A percentile compares a stretch with the other conserved stretches of the same genome.
Conservation (phyloP, 1,140 invertebrate species). For the Homalodisca vitripennis region DNA sequence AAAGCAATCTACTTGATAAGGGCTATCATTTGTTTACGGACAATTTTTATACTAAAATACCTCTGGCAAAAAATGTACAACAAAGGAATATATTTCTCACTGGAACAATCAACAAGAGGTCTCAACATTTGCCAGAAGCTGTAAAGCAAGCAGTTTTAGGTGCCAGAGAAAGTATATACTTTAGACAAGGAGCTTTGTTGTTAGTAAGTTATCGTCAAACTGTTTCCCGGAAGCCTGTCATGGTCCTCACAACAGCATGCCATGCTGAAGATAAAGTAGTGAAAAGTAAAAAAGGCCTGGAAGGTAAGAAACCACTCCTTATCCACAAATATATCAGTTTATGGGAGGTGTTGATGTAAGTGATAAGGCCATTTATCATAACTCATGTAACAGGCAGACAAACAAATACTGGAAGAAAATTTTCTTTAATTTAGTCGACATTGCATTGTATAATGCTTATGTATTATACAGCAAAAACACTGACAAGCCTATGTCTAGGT, state of each 20-base stretch:
- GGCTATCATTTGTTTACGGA: conserved; percentile 4
- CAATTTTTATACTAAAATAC: conserved; percentile 11
- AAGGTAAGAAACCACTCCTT: conserved; percentile 19
- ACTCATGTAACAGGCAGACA: not conserved
- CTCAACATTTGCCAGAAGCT: not conserved
- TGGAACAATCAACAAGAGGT: conserved; percentile 8
- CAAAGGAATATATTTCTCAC: not conserved
- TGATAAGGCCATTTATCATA: conserved; percentile 25
- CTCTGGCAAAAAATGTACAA: not conserved
- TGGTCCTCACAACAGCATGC: not conserved
- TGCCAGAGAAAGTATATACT: not conserved
- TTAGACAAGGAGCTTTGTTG: not conserved
- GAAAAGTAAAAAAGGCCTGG: conserved; percentile 10
- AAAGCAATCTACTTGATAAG: not conserved
- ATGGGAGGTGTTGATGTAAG: conserved; percentile 22
- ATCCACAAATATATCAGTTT: conserved; percentile 21
- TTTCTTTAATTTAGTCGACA: not conserved
- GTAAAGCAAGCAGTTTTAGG: not conserved
- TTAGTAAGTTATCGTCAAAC: not conserved
- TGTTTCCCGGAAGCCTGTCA: not conserved
- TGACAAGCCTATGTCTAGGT: not conserved
- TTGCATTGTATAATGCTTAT: not conserved
- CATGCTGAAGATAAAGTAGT: conserved; percentile 29
- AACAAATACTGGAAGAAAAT: conserved; percentile 18
- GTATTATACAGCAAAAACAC: conserved; percentile 21